phyloP scores from a whole-genome alignment of 2,113 vertebrate genomes.

The Machaerirhynchus nigripectus region DNA sequence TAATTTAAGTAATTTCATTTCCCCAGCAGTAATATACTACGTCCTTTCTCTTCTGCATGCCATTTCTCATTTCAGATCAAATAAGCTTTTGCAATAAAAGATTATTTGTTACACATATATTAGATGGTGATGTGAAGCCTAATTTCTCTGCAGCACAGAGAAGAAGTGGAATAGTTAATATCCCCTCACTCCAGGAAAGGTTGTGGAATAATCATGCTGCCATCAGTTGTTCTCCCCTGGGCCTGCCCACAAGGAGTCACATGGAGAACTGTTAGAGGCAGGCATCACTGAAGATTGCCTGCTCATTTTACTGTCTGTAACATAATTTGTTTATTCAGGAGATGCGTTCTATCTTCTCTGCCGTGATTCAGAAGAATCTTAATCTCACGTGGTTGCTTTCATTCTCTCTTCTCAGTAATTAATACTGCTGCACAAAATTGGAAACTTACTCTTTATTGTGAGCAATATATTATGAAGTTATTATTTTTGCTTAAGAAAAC shows the following conservation, averaged over 20 bases:
- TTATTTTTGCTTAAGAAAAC: conserved; percentile 23
- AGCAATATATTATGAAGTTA: conserved; percentile 52
- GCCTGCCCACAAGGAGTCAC: conserved; percentile 44
- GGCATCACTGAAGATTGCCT: conserved; percentile 1
- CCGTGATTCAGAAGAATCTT: conserved; percentile 49
- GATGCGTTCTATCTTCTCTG: not conserved
- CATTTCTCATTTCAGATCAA: not conserved
- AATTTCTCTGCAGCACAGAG: not conserved
- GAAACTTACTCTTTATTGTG: conserved; percentile 38
- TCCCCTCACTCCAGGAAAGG: not conserved
- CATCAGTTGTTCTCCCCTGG: conserved; percentile 41
- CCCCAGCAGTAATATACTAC: not conserved
- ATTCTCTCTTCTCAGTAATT: conserved; percentile 47
- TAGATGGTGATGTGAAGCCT: not conserved
- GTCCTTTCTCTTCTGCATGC: not conserved
- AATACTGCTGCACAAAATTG: conserved; percentile 53
- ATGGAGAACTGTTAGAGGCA: not conserved
- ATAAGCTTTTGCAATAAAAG: conserved; percentile 33
- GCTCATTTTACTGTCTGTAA: not conserved
- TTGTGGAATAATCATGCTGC: conserved; percentile 36
- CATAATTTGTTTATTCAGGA: conserved; percentile 42
- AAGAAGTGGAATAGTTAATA: not conserved
- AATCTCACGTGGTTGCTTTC: conserved; percentile 46
- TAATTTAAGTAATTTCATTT: too few species aligned
- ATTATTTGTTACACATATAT: not conserved